Base-by-base conservation (phyloP, 2,797 vertebrate species). In the Spinus olivaceus region DNA sequence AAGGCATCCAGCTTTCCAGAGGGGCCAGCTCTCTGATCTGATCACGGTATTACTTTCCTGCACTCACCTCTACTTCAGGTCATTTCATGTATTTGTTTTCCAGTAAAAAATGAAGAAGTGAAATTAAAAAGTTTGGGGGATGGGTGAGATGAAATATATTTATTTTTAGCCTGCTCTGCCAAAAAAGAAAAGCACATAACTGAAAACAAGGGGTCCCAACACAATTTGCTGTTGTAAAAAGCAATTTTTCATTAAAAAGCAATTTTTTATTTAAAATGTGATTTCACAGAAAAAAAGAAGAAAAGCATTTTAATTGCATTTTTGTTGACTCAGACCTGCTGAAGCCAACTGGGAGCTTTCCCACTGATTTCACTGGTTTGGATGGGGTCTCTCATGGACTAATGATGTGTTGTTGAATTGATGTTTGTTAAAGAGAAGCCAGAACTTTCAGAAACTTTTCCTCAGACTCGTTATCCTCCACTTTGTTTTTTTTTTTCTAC, bases 341-440 rank as follows among this genome's bases (percentile, higher is more conserved):
- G 57, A 92, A 94, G 88, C 95, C 91, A 95, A 7, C 61, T 96
- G 94, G 88, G 79, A 94, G 21, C 44, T 82, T 94, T 96, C 76
- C 92, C 91, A 59, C 79, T 94, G 86, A 89, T 92, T 95, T 93
- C 65, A 54, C 39, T 94, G 90, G 67, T 92, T 95, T 89, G 91
- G 85, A 94, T 89, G 35, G 39, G 46, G 47, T 86, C 69, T 87
- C 47, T 67, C 42, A 65, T 35, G 69, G 90, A 71, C 53, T 91
- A 95, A 94, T 0, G 49, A 91, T 59, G 47, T 83, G 76, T 72
- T 87, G 30, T 61, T 85, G 78, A 89, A 84, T 49, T 88, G 51
- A 17, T 82, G 42, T 85, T 96, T 82, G 30, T 82, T 92, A 72
- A 82, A 90, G 86, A 84, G 78, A 74, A 92, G 80, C 81, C 94